Evolutionary conservation across 2,797 vertebrate species (phyloP).

Genomic region (Rhinatrema bivittatum): DNA sequence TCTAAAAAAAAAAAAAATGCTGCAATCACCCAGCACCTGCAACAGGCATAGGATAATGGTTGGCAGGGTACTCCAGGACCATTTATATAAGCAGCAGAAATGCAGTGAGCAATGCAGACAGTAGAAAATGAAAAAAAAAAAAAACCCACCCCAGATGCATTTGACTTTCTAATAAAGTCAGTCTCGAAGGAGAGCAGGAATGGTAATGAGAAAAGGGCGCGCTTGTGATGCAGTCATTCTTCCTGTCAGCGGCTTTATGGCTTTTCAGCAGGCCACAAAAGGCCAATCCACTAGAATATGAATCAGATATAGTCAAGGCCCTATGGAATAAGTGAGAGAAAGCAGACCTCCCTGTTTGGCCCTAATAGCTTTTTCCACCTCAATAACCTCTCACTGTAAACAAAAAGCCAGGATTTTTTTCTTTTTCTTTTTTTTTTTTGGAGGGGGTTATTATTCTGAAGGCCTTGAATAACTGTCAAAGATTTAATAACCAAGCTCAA

Average conservation of each 20-base stretch:
- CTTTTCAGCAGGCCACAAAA: slow-evolving; percentile 39
- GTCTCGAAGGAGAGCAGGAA: slow-evolving; percentile 18
- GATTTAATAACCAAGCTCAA: slow-evolving; percentile 16
- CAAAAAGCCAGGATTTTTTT: background rate
- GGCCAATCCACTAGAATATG: slow-evolving; percentile 33
- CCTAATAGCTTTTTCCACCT: slow-evolving; percentile 39
- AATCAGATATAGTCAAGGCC: slow-evolving; percentile 31
- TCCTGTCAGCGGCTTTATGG: slow-evolving; percentile 26
- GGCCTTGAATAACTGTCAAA: slow-evolving; percentile 7
- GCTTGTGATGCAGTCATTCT: slow-evolving; percentile 33
- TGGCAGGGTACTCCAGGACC: background rate
- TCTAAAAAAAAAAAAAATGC: background rate
- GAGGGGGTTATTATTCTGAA: slow-evolving; percentile 19
- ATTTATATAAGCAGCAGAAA: background rate
- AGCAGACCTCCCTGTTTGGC: slow-evolving; percentile 18
- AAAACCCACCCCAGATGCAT: slow-evolving; percentile 6
- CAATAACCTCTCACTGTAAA: slow-evolving; percentile 29
- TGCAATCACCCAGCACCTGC: too few species aligned
- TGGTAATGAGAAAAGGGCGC: slow-evolving; percentile 25
- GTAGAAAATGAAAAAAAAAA: slow-evolving; percentile 6
- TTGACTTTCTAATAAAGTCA: slow-evolving; percentile 33
- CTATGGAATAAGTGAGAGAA: slow-evolving; percentile 22
- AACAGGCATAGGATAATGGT: background rate
- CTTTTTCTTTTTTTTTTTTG: background rate
- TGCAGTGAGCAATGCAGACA: background rate